Base-by-base conservation (phyloP, 1,140 invertebrate species). In the Euwallacea fornicatus region DNA sequence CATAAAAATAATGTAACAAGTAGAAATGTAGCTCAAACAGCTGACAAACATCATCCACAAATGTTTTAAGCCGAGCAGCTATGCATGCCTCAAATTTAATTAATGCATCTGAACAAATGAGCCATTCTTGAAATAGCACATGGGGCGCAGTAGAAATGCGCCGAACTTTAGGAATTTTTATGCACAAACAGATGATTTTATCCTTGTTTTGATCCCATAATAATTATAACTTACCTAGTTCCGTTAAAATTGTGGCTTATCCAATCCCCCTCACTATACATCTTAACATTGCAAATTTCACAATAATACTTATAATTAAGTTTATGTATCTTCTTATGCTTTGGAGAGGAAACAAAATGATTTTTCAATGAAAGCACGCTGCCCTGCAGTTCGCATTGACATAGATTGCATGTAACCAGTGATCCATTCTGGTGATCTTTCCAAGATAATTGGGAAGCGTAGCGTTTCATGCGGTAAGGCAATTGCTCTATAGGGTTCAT, bases 251-350 rank as follows among this genome's bases (percentile, higher is more conserved):
- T 72, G 71, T 78, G 77, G 6, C 66, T 69, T 11, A 54, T 33
- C 76, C 76, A 78, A 21, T 47, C 50, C 15, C 41, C 13, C 61
- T 78, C 77, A 42, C 67, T 64, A 13, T 54, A 66, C 10, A 71
- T 59, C 42, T 64, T 46, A 8, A 66, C 47, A 44, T 76, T 66
- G 50, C 77, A 78, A 65, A 77, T 73, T 56, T 78, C 77, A 42
- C 77, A 78, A 68, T 63, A 77, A 64, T 71, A 78, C 6, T 59
- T 74, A 54, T 74, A 78, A n/a, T 72, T 41, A 67, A 7, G 21
- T 4, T 33, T 33, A 33, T 33, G 21, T 4, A 33, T 58, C 43
- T 46, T 46, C 58, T 15, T 73, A 42, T 68, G 58, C 46, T 66
- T 64, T 7, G 58, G 15, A 7, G 53, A 33, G 9, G 41, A 42